Evolutionary conservation across 2,797 vertebrate species (phyloP), one percentile per base, ranked within the genome.

Genomic region (Atherinosoma microstoma): DNA sequence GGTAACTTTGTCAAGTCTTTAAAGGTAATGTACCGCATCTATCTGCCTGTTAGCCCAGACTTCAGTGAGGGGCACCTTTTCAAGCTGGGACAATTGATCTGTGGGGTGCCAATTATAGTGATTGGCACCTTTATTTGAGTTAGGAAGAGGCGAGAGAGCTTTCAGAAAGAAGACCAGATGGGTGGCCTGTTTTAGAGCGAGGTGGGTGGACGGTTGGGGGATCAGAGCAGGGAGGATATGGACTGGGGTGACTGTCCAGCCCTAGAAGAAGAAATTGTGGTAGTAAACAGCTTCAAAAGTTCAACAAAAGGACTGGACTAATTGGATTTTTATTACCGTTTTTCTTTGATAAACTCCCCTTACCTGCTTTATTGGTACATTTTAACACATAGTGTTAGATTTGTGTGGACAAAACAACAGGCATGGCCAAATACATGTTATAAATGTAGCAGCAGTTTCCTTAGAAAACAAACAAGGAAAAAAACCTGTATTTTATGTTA

Each of bases 101-200:
- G 87, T 88, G 64, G 94, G 94, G 92, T 85, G 94, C 94, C 94
- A 95, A 95, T 95, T 95, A 95, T 84, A 82, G 88, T 94, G 94
- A 94, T 92, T 95, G 94, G 92, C 93, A 82, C 92, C 91, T 95
- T 93, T 93, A 91, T 93, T 91, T 87, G 87, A 90, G 77, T 15
- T 49, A 89, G 81, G 84, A 79, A 83, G 78, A 90, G 88, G 89
- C 57, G 80, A 90, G 85, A 85, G 88, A 76, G 65, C 34, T 63
- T 4, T 83, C 79, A 87, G 87, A 91, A 90, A 87, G 84, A 77
- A 85, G 84, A 84, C 93, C 92, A 91, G 92, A 94, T 94, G 94
- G 94, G 94, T 95, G 94, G 94, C 90, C 94, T 76, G 86, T 60
- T 86, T 80, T 40, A 65, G 82, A 78, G 76, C 65, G 22, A 54